A percentile compares a stretch with the other conserved stretches of the same genome.
Evolutionary conservation across 2,797 vertebrate species (phyloP).

Genomic region (Rhyacichthys aspro): DNA sequence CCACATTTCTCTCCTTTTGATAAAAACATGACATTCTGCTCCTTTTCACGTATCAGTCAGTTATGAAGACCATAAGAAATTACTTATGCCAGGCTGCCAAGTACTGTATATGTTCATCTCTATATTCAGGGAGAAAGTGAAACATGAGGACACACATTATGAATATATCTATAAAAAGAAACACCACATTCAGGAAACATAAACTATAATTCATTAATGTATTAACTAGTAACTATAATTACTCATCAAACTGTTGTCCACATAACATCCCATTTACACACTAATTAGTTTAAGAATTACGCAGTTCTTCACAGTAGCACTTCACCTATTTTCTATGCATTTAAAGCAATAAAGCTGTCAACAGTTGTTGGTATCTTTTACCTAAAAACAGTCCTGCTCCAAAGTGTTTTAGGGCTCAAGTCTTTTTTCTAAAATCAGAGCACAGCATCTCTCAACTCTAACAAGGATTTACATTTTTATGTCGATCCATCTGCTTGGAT

Average conservation of each 20-base stretch:
- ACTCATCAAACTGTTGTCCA: neutral
- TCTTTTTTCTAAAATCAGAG: conserved; percentile 21
- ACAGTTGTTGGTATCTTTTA: conserved; percentile 21
- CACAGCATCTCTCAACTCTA: conserved; percentile 22
- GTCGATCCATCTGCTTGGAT: conserved; percentile 49
- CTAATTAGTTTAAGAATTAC: no score
- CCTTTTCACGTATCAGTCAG: conserved; percentile 3
- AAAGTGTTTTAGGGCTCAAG: conserved; percentile 27
- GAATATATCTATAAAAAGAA: neutral
- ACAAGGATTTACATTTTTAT: conserved; percentile 49
- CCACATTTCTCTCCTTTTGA: conserved; percentile 6
- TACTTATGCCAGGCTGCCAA: conserved; percentile 6
- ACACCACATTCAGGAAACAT: no score
- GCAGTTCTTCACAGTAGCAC: no score
- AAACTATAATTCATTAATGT: neutral
- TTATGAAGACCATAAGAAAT: conserved; percentile 10
- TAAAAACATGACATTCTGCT: conserved; percentile 23
- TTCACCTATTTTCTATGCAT: no score
- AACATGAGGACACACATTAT: neutral
- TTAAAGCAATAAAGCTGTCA: conserved; percentile 1
- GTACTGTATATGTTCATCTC: conserved; percentile 6
- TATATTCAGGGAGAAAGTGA: neutral
- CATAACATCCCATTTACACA: neutral
- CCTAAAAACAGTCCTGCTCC: conserved; percentile 28
- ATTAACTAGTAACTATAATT: conserved; percentile 3